phyloP scores from a whole-genome alignment of 2,888 invertebrate species.

The Eupithecia centaureata region DNA sequence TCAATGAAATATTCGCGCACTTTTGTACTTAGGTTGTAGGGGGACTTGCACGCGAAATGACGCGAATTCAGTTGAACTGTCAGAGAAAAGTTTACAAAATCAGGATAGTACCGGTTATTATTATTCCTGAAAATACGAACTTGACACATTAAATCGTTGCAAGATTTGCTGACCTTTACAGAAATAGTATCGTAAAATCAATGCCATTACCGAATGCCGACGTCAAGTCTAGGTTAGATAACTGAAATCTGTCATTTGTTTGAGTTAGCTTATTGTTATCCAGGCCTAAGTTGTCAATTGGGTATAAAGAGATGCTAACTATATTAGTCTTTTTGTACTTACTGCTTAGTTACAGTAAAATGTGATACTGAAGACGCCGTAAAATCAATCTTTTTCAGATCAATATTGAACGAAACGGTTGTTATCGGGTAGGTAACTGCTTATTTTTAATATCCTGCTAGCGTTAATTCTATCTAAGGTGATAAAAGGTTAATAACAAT shows the following conservation, averaged over 20 bases:
- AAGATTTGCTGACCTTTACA: conserved; percentile 40
- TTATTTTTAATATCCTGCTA: not conserved
- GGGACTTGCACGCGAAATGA: not conserved
- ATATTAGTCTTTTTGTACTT: too few relatives aligned
- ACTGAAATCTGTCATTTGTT: conserved; percentile 42
- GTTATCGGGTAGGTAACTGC: not conserved
- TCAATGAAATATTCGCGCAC: not conserved
- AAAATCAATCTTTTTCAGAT: not conserved
- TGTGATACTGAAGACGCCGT: not conserved
- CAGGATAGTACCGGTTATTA: not conserved
- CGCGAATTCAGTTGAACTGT: not conserved
- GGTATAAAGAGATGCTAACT: not conserved
- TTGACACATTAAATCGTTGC: not conserved
- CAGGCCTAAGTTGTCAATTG: not conserved
- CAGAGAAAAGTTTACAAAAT: not conserved
- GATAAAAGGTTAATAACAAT: not conserved
- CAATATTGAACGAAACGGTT: not conserved
- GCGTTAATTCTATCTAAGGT: not conserved
- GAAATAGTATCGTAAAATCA: conserved; percentile 52
- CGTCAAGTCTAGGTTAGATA: conserved; percentile 54
- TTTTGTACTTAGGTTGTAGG: not conserved
- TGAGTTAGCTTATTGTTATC: not conserved
- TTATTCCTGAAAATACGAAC: not conserved
- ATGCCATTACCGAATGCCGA: conserved; percentile 52
- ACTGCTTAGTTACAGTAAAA: not conserved